Conservation (phyloP, 2,888 invertebrate species). For the Anticlea derivata region DNA sequence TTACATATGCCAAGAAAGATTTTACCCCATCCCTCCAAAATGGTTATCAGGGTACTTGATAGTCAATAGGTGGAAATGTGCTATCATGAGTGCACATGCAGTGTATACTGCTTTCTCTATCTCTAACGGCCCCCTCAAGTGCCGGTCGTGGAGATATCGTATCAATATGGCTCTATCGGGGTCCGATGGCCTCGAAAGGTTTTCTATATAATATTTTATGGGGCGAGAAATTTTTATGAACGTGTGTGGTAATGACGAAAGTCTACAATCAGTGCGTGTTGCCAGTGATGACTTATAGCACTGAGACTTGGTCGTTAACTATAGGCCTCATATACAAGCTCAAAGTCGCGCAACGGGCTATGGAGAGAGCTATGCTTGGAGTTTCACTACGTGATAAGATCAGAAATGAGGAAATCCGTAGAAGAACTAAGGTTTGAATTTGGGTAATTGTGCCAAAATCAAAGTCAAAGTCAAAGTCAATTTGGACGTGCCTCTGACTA, state of each 20-base stretch:
- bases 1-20: neutral
- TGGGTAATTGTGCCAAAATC: too few species aligned
- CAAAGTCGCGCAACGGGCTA: too few species aligned
- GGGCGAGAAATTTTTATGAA: slow-evolving; percentile 15
- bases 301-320: too few species aligned
- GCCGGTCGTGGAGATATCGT: slow-evolving; percentile 56
- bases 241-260: slow-evolving; percentile 6
- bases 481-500: too few species aligned
- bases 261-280: too few species aligned
- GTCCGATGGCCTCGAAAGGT: slow-evolving; percentile 29
- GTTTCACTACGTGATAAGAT: too few species aligned
- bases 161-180: slow-evolving; percentile 62
- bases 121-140: slow-evolving; percentile 59
- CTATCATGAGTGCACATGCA: slow-evolving; percentile 59
- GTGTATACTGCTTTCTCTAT: slow-evolving; percentile 60
- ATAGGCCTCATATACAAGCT: too few species aligned
- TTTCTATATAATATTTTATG: slow-evolving; percentile 29
- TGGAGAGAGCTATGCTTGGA: too few species aligned
- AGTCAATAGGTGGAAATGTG: slow-evolving; percentile 62
- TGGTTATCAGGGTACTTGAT: slow-evolving; percentile 45
- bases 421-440: too few species aligned
- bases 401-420: too few species aligned
- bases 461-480: too few species aligned
- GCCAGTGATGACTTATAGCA: too few species aligned
- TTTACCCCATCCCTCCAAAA: slow-evolving; percentile 21